A percentile compares a stretch with the other conserved stretches of the same genome.
Evolutionary conservation across 2,113 vertebrate species (phyloP).

Genomic region (Microtus ochrogaster): DNA sequence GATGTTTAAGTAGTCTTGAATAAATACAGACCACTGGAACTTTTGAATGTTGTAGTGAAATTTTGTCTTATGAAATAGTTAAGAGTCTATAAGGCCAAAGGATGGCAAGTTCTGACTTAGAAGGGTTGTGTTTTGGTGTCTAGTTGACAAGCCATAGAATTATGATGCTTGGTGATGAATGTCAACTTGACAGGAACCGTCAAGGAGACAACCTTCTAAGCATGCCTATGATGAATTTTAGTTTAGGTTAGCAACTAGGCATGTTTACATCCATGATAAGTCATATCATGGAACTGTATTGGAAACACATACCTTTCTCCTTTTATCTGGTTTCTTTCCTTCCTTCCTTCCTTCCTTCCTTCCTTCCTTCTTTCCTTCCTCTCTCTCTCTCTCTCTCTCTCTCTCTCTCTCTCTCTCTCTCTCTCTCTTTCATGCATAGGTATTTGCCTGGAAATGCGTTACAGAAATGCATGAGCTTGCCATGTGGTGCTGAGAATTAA

Average conservation of each 20-base stretch:
- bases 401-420: too few relatives aligned
- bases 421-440: too few relatives aligned
- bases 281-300: background rate
- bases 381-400: rapidly evolving
- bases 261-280: background rate
- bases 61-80: background rate
- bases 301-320: background rate
- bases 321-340: background rate
- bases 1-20: background rate
- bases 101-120: background rate
- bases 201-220: background rate
- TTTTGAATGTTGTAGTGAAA: background rate
- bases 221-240: background rate
- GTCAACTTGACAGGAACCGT: background rate
- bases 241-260: background rate
- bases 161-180: background rate
- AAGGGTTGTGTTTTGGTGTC: background rate
- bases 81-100: background rate
- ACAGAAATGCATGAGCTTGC: too few relatives aligned
- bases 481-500: too few relatives aligned
- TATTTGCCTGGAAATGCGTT: too few relatives aligned
- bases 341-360: too few relatives aligned
- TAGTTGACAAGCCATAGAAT: background rate
- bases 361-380: too few relatives aligned
- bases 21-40: background rate